These are phyloP conservation scores for Anableps anableps DNA, from an alignment of 2,797 vertebrate genomes.

Conservation along the genomic window DNA sequence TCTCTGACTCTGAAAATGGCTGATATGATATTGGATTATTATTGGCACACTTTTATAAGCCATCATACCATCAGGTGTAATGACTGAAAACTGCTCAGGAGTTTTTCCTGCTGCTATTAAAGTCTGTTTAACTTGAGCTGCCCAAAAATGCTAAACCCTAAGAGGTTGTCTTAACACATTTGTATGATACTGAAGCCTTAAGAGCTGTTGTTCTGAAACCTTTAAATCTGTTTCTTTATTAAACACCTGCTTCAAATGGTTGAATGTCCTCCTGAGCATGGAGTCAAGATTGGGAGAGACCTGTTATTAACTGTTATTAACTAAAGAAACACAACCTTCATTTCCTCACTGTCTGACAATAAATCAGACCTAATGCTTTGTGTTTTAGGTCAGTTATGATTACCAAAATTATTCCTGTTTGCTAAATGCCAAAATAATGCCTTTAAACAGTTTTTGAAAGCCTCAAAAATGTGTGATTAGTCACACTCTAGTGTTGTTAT, in stretches of 20 bases:
- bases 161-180: background rate
- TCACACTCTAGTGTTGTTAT: no score
- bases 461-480: no score
- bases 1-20: background rate
- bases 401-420: background rate
- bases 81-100: background rate
- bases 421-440: background rate
- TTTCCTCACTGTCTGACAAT: background rate
- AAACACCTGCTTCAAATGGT: background rate
- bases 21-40: background rate
- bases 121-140: background rate
- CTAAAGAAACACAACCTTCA: background rate
- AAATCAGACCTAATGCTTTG: background rate
- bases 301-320: background rate
- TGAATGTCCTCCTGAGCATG: background rate
- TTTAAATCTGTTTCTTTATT: background rate
- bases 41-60: background rate
- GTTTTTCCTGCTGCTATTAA: background rate
- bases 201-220: background rate
- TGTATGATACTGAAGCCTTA: background rate
- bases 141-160: background rate
- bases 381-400: background rate
- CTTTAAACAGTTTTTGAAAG: background rate
- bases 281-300: background rate
- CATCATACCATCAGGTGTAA: background rate